Base-by-base conservation (phyloP, 2,113 vertebrate genomes). In the Atherinomorus stipes region DNA sequence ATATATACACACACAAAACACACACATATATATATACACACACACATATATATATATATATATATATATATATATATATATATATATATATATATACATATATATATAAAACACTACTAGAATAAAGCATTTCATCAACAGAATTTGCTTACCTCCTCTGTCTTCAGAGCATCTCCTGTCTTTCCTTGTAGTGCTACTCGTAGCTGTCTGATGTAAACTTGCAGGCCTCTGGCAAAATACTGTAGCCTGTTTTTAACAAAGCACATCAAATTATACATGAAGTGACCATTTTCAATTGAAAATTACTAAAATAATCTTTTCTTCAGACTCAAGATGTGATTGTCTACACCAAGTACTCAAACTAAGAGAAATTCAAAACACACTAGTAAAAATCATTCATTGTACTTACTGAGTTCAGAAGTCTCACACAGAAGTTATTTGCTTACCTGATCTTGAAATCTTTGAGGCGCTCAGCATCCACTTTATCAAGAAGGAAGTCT, bases 361-460 rank as follows among this genome's bases (percentile, higher is more conserved):
- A 34, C 13, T 8, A 23, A 23, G 22, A 12, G 1, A 37, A 65
- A 65, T 19, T 22, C 9, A 13, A 38, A 51, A 34, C 31, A 34
- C 28, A 28, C 28, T 28, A 28, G 28, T 28, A 4, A 28, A 28
- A 6, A 28, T 51, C 31, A 47, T 22, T 31, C 31, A 25, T 37
- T 69, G 3, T 37, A 22, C 15, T 34, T 49, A 49, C 11, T 62
- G 42, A 16, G n/a, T n/a, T n/a, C n/a, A n/a, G n/a, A n/a, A n/a
- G n/a, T n/a, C n/a, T n/a, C n/a, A n/a, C n/a, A 11, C 26, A 26
- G 16, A 8, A 19, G 22, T 19, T 16, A 2, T 9, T 38, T 2
- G 1, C 60, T 49, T 78, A 98, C 98, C 96, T 96, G 90, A 99
- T 99, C 94, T 99, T 99, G 74, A 99, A 99, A 85, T 99, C 98